Evolutionary conservation across 2,113 vertebrate genomes (phyloP), one percentile per base, ranked within the genome.

Genomic region (Dendrocopos noguchii): DNA sequence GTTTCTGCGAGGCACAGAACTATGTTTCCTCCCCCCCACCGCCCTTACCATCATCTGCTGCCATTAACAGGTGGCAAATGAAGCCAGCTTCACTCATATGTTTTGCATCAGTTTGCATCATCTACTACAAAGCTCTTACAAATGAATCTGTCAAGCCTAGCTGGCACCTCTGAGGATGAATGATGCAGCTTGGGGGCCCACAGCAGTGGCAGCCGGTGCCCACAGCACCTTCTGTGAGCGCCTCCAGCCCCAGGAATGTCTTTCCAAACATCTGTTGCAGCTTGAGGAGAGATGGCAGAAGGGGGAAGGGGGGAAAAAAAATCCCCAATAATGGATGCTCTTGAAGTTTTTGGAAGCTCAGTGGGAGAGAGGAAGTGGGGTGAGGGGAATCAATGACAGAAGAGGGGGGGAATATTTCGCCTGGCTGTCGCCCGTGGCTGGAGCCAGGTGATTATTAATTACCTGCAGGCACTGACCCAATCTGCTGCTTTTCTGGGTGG

Each of bases 401-500:
- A 50, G 64, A 94, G 76, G 74, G 42, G 42, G 64, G 42, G 80
- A 93, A 44, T 92, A 80, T 88, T 96, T 93, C 90, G 77, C 97
- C 91, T 90, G 95, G 93, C 96, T 90, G 95, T 96, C 97, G 84
- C 97, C 97, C 97, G 88, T 98, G 97, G 95, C 91, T 97, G 59
- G 46, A 88, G 80, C 92, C 96, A 94, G 75, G 96, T 97, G 97
- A 97, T 97, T 97, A 96, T 97, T 98, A 98, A 98, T 98, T 98
- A 97, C 97, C 92, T 97, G 97, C 93, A 94, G 55, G 92, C 97
- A 95, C 95, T 98, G 98, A 98, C 98, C 98, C 95, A 97, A 97
- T 98, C 98, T 98, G 97, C 97, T 97, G 75, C 94, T 97, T 98
- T 97, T 98, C 97, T 97, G 97, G 96, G 96, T 96, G 97, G 92